Evolutionary conservation across 2,113 vertebrate genomes (phyloP), one percentile per base, ranked within the genome.

Genomic region (Hiodon tergisus): DNA sequence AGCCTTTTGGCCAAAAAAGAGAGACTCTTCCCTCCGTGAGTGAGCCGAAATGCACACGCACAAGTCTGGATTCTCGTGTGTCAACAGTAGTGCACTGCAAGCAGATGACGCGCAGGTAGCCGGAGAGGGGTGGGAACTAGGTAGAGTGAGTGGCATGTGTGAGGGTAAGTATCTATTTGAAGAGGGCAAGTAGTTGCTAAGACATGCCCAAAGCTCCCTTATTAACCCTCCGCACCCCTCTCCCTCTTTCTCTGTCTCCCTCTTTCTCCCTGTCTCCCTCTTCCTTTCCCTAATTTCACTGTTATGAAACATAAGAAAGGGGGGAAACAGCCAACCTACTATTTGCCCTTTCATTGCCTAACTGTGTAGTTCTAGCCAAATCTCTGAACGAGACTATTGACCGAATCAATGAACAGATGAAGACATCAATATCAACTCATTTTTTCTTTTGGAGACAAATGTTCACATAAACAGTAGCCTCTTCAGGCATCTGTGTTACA

Each of bases 131-230:
- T 76, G 76, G 60, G 54, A 75, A 54, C 31, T 62, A 72, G 47
- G 50, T 76, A 9, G 9, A 3, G 71, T 61, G 60, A 6, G 60
- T 63, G 72, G 61, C 11, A 17, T 47, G 72, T 47, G 54, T 67
- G 54, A 52, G 51, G 46, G 50, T 13, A 79, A 80, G 77, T 80
- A 80, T 79, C 78, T 72, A 71, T 81, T 75, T 72, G 71, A 68
- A 81, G 82, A 79, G 50, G 74, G 83, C 81, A 71, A 76, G 71
- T 71, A 82, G 78, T 77, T 82, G 81, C 79, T 62, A 77, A 65
- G 78, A 71, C 84, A 78, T 85, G 80, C 77, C 83, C n/a, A 17
- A 78, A 77, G 48, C 67, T 69, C 67, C 7, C 52, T 69, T 8
- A n/a, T 13, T 69, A 31, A 31, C 31, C 31, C 31, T 31, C 31